Base-by-base conservation (phyloP, 2,113 vertebrate species). In the Numenius arquata region DNA sequence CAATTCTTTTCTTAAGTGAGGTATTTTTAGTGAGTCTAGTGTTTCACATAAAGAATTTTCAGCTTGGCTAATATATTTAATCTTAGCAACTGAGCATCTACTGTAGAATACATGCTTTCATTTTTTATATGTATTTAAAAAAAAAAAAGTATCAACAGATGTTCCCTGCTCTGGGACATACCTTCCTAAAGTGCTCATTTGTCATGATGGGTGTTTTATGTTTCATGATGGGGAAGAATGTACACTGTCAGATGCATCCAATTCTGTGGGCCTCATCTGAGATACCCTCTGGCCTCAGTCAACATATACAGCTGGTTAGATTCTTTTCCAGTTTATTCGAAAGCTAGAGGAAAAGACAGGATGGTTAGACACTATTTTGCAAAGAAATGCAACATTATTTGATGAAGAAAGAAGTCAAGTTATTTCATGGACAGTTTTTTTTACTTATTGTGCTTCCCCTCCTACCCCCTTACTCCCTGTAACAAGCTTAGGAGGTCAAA, bases 361-460 rank as follows among this genome's bases (percentile, higher is more conserved):
- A 58, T 25, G 4, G 5, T 41, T 79, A 75, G 34, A 9, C 8
- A 0, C 36, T 88, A 23, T 58, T 87, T 68, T 50, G 58, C 32
- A 85, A 85, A 73, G 19, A 29, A 53, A 53, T 40, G 40, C 45
- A 45, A n/a, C 47, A 47, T 70, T 85, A 52, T 70, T 50, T 81
- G 55, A 50, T 82, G 26, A 75, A 62, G 3, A 63, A 79, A 83
- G 17, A 53, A 67, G 71, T 45, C 2, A 68, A 58, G 25, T 80
- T 12, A 52, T 70, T 78, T 70, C 5, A 47, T 47, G 9, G 15
- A 40, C 20, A 26, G 4, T 25, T 73, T 25, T 73, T 88, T 56
- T 40, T 22, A 41, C 12, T 82, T 50, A 56, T 5, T 68, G 21
- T 0, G 5, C 9, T 85, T 78, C 22, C 12, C 0, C 3, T 25